A percentile compares a stretch with the other conserved stretches of the same genome.
Evolutionary conservation across 2,113 vertebrate genomes (phyloP).

Genomic region (human): GRCh38 chr6:152547001-152547500

Average conservation of each 20-base stretch:
- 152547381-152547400: background rate
- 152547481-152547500: background rate
- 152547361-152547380: background rate
- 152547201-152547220: background rate
- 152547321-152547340: background rate
- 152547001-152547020: background rate
- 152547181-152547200: background rate
- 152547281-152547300: background rate
- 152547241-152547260: background rate
- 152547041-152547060: too few relatives aligned
- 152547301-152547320: background rate
- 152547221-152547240: background rate
- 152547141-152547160: background rate
- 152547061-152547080: background rate
- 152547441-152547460: background rate
- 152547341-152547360: background rate
- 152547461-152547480: background rate
- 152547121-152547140: background rate
- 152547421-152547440: background rate
- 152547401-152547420: background rate
- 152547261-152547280: background rate
- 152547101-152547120: background rate
- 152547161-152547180: background rate
- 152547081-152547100: background rate
- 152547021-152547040: background rate